These are phyloP conservation scores for Micrasema minimum DNA, from an alignment of 1,140 invertebrate genomes.

Conservation along the genomic window DNA sequence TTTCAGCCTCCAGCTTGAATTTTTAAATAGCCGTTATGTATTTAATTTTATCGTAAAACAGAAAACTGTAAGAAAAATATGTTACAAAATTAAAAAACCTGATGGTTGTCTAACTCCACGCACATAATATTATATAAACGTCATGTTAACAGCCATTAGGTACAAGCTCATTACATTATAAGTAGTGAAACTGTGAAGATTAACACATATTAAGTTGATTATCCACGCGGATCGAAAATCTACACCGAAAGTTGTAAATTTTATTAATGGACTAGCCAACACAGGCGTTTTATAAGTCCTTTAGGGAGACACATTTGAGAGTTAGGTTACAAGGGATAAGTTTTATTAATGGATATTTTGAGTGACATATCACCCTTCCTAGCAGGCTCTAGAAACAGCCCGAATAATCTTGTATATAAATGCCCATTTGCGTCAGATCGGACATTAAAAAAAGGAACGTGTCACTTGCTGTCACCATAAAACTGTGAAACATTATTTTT, in stretches of 20 bases:
- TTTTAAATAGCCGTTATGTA: too few species aligned
- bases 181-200: too few species aligned
- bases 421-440: constrained; percentile 32
- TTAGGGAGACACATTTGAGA: constrained; percentile 33
- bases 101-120: too few species aligned
- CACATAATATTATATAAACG: too few species aligned
- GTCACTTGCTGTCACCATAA: constrained; percentile 21
- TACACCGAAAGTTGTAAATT: constrained; percentile 7
- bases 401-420: constrained; percentile 53
- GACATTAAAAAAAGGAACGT: constrained; percentile 24
- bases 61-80: too few species aligned
- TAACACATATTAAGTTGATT: too few species aligned
- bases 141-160: too few species aligned
- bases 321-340: constrained; percentile 44
- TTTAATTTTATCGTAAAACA: too few species aligned
- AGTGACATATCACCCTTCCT: constrained; percentile 49
- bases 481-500: constrained; percentile 31
- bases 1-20: too few species aligned
- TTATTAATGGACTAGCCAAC: constrained; percentile 35
- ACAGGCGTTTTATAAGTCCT: constrained; percentile 29
- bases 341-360: constrained; percentile 54
- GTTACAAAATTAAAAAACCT: too few species aligned
- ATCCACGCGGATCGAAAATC: constrained; percentile 11
- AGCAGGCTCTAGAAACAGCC: constrained; percentile 41
- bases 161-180: too few species aligned